Evolutionary conservation across 2,888 invertebrate genomes (phyloP).

Genomic region (Zygogramma bicolorata): DNA sequence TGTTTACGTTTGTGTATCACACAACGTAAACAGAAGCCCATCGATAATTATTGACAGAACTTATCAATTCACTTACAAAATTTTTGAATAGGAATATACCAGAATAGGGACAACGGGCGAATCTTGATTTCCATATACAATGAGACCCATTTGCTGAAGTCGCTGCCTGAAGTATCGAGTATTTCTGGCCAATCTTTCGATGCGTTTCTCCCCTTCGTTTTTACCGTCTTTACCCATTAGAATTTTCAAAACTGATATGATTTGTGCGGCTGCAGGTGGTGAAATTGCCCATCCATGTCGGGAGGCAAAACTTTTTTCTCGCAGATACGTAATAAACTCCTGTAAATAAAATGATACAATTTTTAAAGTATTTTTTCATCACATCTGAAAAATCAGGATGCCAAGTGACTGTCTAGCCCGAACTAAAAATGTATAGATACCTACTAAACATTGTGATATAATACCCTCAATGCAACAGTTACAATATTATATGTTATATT

Average conservation of each 20-base stretch:
- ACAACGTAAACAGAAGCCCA: neutral
- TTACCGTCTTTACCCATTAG: slow-evolving; percentile 88
- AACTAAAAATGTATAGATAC: neutral
- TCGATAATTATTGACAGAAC: neutral
- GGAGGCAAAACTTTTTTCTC: slow-evolving; percentile 85
- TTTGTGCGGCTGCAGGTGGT: slow-evolving; percentile 91
- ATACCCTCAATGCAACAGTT: too few relatives aligned
- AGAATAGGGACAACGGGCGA: slow-evolving; percentile 97
- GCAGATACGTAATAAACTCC: slow-evolving; percentile 81
- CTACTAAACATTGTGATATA: too few relatives aligned
- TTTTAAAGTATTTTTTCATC: neutral
- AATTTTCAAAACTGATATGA: slow-evolving; percentile 87
- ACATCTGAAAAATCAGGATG: neutral
- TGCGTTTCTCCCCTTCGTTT: slow-evolving; percentile 75
- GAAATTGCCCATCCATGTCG: slow-evolving; percentile 91
- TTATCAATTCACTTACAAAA: slow-evolving; percentile 75
- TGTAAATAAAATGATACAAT: slow-evolving; percentile 60
- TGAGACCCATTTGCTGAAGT: slow-evolving; percentile 89
- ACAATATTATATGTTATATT: too few relatives aligned
- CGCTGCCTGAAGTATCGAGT: slow-evolving; percentile 84
- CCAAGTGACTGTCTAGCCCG: neutral
- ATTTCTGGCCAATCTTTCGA: slow-evolving; percentile 82
- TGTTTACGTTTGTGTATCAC: neutral
- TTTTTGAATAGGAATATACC: slow-evolving; percentile 94
- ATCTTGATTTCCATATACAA: slow-evolving; percentile 91